Evolutionary conservation across 1,140 invertebrate genomes (phyloP).

Genomic region (Goniozus legneri): DNA sequence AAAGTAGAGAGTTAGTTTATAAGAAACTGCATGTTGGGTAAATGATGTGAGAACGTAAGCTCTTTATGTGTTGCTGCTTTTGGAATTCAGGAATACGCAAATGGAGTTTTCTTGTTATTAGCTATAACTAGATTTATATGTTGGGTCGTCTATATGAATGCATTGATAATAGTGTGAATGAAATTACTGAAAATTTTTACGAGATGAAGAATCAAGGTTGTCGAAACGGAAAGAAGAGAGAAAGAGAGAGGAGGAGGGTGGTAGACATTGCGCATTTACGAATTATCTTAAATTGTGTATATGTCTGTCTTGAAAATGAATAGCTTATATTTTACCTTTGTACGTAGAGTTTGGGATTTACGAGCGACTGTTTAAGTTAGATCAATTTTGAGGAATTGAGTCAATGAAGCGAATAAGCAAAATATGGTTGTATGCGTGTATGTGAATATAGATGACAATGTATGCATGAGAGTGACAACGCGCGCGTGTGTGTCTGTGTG

Average conservation of each 20-base stretch:
- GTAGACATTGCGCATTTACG: slow-evolving; percentile 40
- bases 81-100: too few relatives aligned
- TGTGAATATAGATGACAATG: background rate
- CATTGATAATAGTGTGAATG: background rate
- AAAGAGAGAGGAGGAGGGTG: slow-evolving; percentile 32
- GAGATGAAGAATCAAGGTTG: background rate
- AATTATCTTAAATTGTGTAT: slow-evolving; percentile 24
- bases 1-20: slow-evolving; percentile 39
- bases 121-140: slow-evolving; percentile 23
- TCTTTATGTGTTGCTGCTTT: slow-evolving; percentile 25
- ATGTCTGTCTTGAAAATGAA: background rate
- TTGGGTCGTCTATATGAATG: slow-evolving; percentile 14
- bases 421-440: background rate
- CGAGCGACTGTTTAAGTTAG: too few relatives aligned
- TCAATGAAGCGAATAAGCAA: too few relatives aligned
- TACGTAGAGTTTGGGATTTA: too few relatives aligned
- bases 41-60: slow-evolving; percentile 32
- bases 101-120: slow-evolving; percentile 24
- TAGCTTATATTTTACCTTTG: too few relatives aligned
- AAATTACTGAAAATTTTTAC: background rate
- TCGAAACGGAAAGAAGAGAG: slow-evolving; percentile 11
- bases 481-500: too few relatives aligned
- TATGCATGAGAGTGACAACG: too few relatives aligned
- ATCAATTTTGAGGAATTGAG: too few relatives aligned
- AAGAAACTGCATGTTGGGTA: slow-evolving; percentile 38